phyloP scores from a whole-genome alignment of 2,888 invertebrate genomes.

The Apamea sordens region DNA sequence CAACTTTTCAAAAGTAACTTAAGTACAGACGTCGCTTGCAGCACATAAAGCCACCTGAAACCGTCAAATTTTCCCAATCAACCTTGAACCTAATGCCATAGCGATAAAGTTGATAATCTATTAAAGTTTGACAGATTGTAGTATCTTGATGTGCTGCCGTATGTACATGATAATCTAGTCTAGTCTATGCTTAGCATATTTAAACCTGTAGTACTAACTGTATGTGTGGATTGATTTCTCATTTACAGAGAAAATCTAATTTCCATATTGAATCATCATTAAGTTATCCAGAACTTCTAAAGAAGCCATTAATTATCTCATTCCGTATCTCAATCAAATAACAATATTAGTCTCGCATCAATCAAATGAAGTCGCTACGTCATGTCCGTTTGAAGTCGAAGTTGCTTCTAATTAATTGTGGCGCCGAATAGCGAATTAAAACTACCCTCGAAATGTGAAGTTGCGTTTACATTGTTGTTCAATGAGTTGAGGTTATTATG shows the following conservation, averaged over 20 bases:
- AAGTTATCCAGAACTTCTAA: constrained; percentile 29
- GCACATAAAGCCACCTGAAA: too few species aligned
- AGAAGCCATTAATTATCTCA: constrained; percentile 44
- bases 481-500: background rate
- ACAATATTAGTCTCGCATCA: constrained; percentile 44
- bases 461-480: background rate
- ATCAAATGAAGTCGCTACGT: constrained; percentile 43
- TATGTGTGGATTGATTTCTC: constrained; percentile 14
- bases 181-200: background rate
- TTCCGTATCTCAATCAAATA: constrained; percentile 45
- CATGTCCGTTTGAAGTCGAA: constrained; percentile 32
- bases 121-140: too few species aligned
- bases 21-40: too few species aligned
- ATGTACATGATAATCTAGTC: background rate
- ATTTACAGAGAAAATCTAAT: constrained; percentile 4
- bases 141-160: too few species aligned
- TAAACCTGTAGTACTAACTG: background rate
- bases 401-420: constrained; percentile 23
- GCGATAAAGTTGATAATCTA: too few species aligned
- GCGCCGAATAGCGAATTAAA: constrained; percentile 41
- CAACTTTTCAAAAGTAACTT: background rate
- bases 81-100: too few species aligned
- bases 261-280: constrained; percentile 14
- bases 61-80: too few species aligned
- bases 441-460: constrained; percentile 12